Conservation (phyloP, 2,888 invertebrate species). For the Agrotis puta region DNA sequence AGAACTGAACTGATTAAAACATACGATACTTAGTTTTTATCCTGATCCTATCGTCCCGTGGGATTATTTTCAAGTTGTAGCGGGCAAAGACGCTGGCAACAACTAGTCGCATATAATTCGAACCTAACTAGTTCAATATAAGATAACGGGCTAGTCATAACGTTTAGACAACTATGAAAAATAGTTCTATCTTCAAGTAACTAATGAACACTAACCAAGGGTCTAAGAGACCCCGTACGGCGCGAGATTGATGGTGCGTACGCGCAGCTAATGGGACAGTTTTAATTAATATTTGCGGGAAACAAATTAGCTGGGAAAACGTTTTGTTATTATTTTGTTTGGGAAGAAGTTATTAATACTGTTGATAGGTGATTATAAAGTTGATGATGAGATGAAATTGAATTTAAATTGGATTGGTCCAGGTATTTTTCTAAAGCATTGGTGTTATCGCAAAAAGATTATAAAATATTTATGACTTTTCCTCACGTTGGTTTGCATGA, state of each 20-base stretch:
- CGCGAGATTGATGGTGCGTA: constrained; percentile 51
- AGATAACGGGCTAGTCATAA: constrained; percentile 13
- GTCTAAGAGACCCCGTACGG: constrained; percentile 40
- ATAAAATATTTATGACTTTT: too few relatives aligned
- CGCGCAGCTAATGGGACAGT: constrained; percentile 50
- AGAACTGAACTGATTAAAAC: too few relatives aligned
- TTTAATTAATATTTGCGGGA: constrained; percentile 58
- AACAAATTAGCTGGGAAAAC: constrained; percentile 41
- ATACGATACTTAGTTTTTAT: too few relatives aligned
- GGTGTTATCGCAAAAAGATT: too few relatives aligned
- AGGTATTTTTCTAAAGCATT: too few relatives aligned
- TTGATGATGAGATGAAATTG: not conserved
- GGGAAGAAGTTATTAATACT: constrained; percentile 22
- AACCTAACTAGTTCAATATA: not conserved
- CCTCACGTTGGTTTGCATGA: too few relatives aligned
- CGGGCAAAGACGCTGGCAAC: too few relatives aligned
- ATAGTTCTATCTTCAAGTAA: constrained; percentile 36
- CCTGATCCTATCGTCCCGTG: too few relatives aligned
- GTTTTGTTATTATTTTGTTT: constrained; percentile 23
- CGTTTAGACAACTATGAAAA: constrained; percentile 42
- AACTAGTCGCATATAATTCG: not conserved
- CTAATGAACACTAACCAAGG: constrained; percentile 41
- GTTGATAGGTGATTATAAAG: not conserved
- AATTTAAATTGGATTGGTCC: not conserved
- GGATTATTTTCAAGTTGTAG: too few relatives aligned